phyloP scores from a whole-genome alignment of 2,888 invertebrate genomes.

The Ptychoptera contaminata region DNA sequence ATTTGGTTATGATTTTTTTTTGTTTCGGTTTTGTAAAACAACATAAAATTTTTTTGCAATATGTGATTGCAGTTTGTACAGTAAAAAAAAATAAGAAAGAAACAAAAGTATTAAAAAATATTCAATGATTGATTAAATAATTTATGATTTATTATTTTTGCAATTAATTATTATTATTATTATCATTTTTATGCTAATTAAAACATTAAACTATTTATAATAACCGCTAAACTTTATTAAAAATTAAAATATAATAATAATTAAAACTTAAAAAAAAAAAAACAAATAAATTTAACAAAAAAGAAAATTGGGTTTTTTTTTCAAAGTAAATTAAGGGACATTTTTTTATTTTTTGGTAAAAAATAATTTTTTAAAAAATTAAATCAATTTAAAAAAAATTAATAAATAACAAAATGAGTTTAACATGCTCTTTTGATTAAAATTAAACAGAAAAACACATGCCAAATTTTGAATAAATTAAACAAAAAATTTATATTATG shows the following conservation, averaged over 20 bases:
- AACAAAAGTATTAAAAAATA: not conserved
- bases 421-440: no score
- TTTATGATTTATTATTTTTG: not conserved
- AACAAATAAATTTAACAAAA: not conserved
- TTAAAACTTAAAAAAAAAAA: not conserved
- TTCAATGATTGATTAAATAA: not conserved
- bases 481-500: no score
- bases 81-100: slow-evolving; percentile 2
- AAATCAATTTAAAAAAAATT: no score
- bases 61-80: no score
- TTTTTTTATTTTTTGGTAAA: not conserved
- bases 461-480: no score
- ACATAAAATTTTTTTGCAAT: not conserved
- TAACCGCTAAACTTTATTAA: not conserved
- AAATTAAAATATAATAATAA: not conserved
- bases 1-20: slow-evolving; percentile 1
- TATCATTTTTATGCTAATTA: not conserved
- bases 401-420: no score
- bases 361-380: not conserved
- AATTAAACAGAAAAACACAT: no score
- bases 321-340: no score
- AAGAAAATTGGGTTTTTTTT: not conserved
- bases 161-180: not conserved
- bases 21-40: slow-evolving; percentile 1
- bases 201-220: not conserved